Conservation (phyloP, 30 jellyfish, hydroid and myxozoan genomes). For the Rhopilema esculentum region DNA sequence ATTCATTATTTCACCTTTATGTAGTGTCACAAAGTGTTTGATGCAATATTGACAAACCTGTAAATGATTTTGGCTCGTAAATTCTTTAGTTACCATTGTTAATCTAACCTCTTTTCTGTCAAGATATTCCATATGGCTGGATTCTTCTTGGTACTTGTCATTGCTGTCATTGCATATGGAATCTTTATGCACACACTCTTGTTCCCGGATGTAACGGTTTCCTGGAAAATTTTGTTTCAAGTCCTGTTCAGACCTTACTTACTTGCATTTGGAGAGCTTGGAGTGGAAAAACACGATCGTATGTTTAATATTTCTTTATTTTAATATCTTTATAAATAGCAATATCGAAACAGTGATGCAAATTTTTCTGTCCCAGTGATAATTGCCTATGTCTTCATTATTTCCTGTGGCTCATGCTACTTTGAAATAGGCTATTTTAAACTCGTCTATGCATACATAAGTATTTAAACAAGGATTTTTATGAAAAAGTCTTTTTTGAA, state of each 20-base stretch:
- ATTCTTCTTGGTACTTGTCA: slow-evolving; percentile 23
- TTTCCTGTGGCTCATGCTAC: too few relatives aligned
- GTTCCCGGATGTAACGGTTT: slow-evolving; percentile 33
- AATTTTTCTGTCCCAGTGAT: too few relatives aligned
- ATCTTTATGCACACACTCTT: slow-evolving; percentile 39
- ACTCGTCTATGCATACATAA: too few relatives aligned
- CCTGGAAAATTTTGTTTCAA: slow-evolving; percentile 27
- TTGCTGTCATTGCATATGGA: slow-evolving; percentile 45
- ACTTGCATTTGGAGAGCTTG: slow-evolving; percentile 52
- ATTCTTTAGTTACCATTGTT: background rate
- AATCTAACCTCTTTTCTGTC: background rate
- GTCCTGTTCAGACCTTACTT: slow-evolving; percentile 40
- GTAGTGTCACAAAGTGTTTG: too few relatives aligned
- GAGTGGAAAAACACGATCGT: slow-evolving; percentile 24
- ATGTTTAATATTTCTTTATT: background rate
- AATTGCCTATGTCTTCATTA: too few relatives aligned
- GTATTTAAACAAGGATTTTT: too few relatives aligned
- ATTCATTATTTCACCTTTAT: too few relatives aligned
- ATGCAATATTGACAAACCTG: background rate
- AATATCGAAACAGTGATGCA: too few relatives aligned
- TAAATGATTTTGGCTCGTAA: background rate
- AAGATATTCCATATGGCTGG: slow-evolving; percentile 26
- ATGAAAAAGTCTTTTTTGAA: too few relatives aligned
- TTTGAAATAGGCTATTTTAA: too few relatives aligned
- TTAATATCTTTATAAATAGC: too few relatives aligned